These are phyloP conservation scores for Apotomis capreana DNA, from an alignment of 2,888 invertebrate species.

Conservation along the genomic window DNA sequence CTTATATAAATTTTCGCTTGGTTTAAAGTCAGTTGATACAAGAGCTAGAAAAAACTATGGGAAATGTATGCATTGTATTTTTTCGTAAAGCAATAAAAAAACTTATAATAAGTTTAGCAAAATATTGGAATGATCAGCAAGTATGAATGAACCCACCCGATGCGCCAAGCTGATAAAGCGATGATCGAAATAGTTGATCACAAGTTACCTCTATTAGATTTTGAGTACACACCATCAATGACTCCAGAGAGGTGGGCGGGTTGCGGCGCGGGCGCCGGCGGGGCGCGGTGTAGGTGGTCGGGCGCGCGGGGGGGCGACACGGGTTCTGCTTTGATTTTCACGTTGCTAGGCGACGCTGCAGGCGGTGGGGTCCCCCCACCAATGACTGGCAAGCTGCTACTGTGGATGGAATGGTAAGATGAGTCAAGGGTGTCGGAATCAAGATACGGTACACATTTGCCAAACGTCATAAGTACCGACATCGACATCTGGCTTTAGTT, in stretches of 20 bases:
- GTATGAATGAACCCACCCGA: slow-evolving; percentile 20
- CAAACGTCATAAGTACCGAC: too few relatives aligned
- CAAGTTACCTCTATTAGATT: slow-evolving; percentile 39
- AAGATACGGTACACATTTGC: too few relatives aligned
- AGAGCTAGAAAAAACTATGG: too few relatives aligned
- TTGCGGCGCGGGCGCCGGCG: slow-evolving; percentile 73
- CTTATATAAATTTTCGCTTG: too few relatives aligned
- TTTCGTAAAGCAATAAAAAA: background rate
- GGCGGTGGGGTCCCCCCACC: slow-evolving; percentile 88
- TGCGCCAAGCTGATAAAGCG: slow-evolving; percentile 37
- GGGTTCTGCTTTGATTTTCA: slow-evolving; percentile 97
- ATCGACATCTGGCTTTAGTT: too few relatives aligned
- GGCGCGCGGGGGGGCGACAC: slow-evolving; percentile 95
- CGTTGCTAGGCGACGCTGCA: slow-evolving; percentile 90
- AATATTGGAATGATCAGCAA: slow-evolving; percentile 24
- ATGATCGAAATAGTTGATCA: slow-evolving; percentile 29
- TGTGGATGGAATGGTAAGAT: slow-evolving; percentile 46
- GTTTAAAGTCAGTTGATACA: too few relatives aligned
- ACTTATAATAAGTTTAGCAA: slow-evolving; percentile 5
- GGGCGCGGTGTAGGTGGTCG: slow-evolving; percentile 85
- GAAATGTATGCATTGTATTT: background rate
- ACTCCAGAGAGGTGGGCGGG: slow-evolving; percentile 77
- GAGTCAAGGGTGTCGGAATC: background rate
- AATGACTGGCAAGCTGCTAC: slow-evolving; percentile 89
- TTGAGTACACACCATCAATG: slow-evolving; percentile 69